Conservation (phyloP, 2,888 invertebrate genomes). For the Tetragonisca angustula region DNA sequence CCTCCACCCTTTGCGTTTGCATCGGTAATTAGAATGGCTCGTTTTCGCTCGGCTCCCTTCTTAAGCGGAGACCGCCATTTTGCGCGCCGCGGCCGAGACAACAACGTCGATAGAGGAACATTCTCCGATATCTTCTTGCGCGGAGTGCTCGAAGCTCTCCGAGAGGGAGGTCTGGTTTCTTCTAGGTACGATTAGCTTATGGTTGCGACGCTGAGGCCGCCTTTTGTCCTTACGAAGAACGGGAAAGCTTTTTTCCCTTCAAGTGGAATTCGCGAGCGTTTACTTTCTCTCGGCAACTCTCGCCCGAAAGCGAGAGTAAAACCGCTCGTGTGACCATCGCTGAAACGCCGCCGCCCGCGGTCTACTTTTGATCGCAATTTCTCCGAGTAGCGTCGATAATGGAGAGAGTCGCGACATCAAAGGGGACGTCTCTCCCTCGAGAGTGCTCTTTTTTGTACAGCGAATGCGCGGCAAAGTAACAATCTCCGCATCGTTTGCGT, state of each 20-base stretch:
- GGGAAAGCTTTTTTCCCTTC: not conserved
- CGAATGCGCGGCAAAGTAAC: conserved; percentile 42
- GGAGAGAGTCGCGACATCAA: conserved; percentile 49
- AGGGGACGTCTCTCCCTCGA: conserved; percentile 40
- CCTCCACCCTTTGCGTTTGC: conserved; percentile 42
- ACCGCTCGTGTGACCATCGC: not conserved
- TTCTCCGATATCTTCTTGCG: not conserved
- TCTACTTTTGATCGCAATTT: conserved; percentile 67
- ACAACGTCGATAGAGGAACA: not conserved
- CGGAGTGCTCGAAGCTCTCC: not conserved
- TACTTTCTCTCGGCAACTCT: not conserved
- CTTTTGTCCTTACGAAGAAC: not conserved
- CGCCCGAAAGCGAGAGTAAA: conserved; percentile 15
- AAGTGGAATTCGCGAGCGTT: conserved; percentile 17
- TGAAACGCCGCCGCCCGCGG: conserved; percentile 36
- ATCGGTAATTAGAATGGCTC: conserved; percentile 59
- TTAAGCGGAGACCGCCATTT: not conserved
- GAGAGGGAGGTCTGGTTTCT: not conserved
- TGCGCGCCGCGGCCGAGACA: not conserved
- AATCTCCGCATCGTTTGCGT: conserved; percentile 61
- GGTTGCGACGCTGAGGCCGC: no score
- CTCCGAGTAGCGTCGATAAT: conserved; percentile 54
- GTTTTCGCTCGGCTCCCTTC: conserved; percentile 18
- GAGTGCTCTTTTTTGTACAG: conserved; percentile 30
- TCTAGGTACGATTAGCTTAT: conserved; percentile 2